These are phyloP conservation scores for Zosterops lateralis DNA, from an alignment of 2,113 vertebrate genomes.

Conservation along the genomic window DNA sequence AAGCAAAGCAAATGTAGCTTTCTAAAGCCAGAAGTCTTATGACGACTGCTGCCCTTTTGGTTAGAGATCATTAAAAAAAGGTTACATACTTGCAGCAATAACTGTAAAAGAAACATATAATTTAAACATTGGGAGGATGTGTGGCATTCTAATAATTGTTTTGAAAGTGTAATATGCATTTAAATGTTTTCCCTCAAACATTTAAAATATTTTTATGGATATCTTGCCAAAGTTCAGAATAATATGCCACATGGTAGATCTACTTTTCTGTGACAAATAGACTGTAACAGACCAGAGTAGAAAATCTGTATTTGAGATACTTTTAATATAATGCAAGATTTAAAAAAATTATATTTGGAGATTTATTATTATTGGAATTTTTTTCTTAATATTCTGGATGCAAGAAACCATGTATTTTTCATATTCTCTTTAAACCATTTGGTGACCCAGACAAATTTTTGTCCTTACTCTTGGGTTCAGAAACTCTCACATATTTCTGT, in stretches of 20 bases:
- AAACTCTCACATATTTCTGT: neutral
- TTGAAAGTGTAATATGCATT: neutral
- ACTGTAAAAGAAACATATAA: neutral
- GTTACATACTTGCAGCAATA: neutral
- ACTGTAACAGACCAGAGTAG: neutral
- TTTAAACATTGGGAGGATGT: neutral
- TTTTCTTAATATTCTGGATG: neutral
- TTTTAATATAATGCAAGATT: neutral
- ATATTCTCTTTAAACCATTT: neutral
- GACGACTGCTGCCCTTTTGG: neutral
- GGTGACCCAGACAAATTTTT: neutral
- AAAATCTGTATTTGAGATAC: neutral
- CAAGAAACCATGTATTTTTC: neutral
- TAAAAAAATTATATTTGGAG: neutral
- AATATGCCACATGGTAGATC: accelerated
- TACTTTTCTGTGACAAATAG: neutral
- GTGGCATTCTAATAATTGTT: neutral
- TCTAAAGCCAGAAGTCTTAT: neutral
- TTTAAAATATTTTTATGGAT: neutral
- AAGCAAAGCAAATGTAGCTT: neutral
- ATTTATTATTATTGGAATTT: neutral
- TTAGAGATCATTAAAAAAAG: neutral
- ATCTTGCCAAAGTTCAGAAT: neutral
- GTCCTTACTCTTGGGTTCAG: neutral
- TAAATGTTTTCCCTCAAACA: neutral